Percentiles rank a stretch among this genome's conserved stretches.
Evolutionary conservation across 2,113 vertebrate species (phyloP).

Genomic region (Globicephala melas): DNA sequence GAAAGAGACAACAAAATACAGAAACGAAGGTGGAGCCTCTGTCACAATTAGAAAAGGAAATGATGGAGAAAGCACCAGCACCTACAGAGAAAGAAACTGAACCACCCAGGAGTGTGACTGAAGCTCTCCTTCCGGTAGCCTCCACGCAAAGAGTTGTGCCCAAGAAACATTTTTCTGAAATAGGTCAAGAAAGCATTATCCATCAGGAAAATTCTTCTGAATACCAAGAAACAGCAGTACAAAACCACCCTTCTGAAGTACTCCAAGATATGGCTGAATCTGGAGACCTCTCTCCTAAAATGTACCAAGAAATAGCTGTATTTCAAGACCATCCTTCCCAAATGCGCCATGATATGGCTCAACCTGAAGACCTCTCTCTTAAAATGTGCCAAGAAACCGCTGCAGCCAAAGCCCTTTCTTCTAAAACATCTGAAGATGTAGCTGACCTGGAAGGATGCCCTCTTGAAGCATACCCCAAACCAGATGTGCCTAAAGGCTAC

Average conservation of each 20-base stretch:
- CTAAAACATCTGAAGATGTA: conserved; percentile 4
- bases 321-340: background rate
- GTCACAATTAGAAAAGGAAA: background rate
- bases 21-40: background rate
- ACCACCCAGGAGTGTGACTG: accelerated
- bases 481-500: background rate
- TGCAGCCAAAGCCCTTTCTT: background rate
- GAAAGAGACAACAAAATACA: background rate
- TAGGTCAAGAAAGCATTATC: background rate
- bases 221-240: background rate
- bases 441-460: background rate
- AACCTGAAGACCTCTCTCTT: background rate
- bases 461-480: background rate
- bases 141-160: background rate
- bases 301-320: background rate
- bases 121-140: background rate
- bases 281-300: background rate
- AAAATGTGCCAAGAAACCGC: background rate
- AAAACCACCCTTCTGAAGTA: background rate
- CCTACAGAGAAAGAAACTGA: background rate
- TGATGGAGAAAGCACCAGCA: background rate
- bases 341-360: background rate
- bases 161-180: background rate
- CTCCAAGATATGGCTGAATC: background rate
- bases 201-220: background rate